Percentiles rank a stretch among this genome's conserved stretches.
phyloP scores from a whole-genome alignment of 1,140 invertebrate genomes.

The Conus ventricosus region DNA sequence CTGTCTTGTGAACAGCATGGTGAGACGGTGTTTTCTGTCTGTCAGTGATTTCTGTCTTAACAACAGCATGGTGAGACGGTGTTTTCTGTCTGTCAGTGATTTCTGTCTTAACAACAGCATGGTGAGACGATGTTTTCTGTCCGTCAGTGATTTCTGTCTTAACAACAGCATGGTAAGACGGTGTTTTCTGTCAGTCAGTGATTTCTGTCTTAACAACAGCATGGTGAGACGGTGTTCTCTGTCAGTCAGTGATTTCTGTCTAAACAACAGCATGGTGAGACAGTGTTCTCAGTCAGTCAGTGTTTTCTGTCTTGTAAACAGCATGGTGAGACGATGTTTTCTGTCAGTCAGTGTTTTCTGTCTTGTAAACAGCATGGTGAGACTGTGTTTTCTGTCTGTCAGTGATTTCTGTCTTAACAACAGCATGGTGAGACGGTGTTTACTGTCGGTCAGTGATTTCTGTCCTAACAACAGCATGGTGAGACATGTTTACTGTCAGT shows the following conservation, averaged over 20 bases:
- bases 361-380: background rate
- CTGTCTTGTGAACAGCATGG: slow-evolving; percentile 61
- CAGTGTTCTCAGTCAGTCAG: background rate
- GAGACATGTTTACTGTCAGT: background rate
- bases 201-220: slow-evolving; percentile 51
- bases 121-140: slow-evolving; percentile 55
- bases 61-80: background rate
- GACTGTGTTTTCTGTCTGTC: background rate
- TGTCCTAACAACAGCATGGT: background rate
- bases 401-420: slow-evolving; percentile 34
- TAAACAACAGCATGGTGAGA: background rate
- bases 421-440: slow-evolving; percentile 65
- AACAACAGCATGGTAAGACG: background rate
- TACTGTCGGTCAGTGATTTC: slow-evolving; percentile 42
- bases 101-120: slow-evolving; percentile 56
- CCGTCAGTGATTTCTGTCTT: slow-evolving; percentile 40
- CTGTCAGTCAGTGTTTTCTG: slow-evolving; percentile 42
- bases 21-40: slow-evolving; percentile 46
- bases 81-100: background rate
- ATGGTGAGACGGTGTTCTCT: slow-evolving; percentile 58
- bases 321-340: slow-evolving; percentile 61
- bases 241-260: slow-evolving; percentile 42
- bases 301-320: slow-evolving; percentile 50
- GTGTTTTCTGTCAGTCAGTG: background rate
- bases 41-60: slow-evolving; percentile 41